phyloP scores from a whole-genome alignment of 2,113 vertebrate species.

The Mus pahari region DNA sequence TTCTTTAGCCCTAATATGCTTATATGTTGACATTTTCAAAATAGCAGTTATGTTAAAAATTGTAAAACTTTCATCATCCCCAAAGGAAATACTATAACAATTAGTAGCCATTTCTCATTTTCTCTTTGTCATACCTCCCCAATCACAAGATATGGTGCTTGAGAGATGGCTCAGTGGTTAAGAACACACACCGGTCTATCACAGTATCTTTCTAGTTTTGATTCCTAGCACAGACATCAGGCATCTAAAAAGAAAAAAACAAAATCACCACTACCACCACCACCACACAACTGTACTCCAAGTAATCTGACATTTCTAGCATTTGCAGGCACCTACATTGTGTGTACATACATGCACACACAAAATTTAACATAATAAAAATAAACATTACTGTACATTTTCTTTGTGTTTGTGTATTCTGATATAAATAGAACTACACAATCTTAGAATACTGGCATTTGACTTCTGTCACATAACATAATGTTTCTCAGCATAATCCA shows the following conservation, averaged over 20 bases:
- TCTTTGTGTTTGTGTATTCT: not conserved
- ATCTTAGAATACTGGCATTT: not conserved
- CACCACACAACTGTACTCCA: not conserved
- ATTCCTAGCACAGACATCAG: not conserved
- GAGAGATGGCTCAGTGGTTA: not conserved
- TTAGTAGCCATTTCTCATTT: not conserved
- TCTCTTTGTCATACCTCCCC: not conserved
- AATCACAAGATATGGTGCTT: not conserved
- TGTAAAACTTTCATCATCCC: not conserved
- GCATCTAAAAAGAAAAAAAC: not conserved
- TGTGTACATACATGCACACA: not conserved
- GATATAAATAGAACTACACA: not conserved
- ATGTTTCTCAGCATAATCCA: not conserved
- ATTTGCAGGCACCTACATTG: not conserved
- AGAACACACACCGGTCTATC: not conserved
- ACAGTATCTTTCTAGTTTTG: not conserved
- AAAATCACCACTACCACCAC: too few species aligned
- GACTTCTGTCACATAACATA: slow-evolving; percentile 3
- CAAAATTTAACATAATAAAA: not conserved
- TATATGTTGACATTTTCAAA: not conserved
- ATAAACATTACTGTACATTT: not conserved
- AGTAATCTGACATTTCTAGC: not conserved
- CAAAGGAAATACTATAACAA: not conserved
- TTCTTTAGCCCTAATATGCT: not conserved
- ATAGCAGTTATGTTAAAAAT: not conserved